phyloP scores from a whole-genome alignment of 2,113 vertebrate genomes.

The Montifringilla adamsi region DNA sequence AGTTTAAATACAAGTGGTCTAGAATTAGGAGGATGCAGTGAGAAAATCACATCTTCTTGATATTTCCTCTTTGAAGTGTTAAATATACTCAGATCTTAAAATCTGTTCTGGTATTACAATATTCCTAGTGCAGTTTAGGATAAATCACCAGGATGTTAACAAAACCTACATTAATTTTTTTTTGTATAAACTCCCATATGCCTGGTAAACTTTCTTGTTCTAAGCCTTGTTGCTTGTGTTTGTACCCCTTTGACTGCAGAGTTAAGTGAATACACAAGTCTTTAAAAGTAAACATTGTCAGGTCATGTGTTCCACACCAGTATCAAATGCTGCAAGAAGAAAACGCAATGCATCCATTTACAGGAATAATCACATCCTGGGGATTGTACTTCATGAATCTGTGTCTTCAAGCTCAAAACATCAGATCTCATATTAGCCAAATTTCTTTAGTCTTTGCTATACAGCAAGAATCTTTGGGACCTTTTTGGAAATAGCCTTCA shows the following conservation, averaged over 20 bases:
- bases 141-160: not conserved
- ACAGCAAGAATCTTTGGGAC: not conserved
- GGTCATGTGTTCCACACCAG: not conserved
- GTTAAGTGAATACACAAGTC: not conserved
- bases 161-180: not conserved
- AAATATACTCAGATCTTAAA: not conserved
- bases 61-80: constrained; percentile 5
- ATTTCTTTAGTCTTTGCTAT: not conserved
- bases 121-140: not conserved
- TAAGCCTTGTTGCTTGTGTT: not conserved
- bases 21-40: not conserved
- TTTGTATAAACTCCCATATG: not conserved
- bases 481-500: not conserved
- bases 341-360: not conserved
- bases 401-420: not conserved
- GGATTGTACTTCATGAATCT: not conserved
- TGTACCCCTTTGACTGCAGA: not conserved
- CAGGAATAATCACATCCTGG: not conserved
- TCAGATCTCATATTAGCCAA: not conserved
- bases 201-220: not conserved
- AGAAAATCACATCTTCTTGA: not conserved
- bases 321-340: not conserved
- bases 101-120: not conserved
- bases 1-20: not conserved
- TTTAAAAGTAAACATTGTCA: not conserved